Evolutionary conservation across 1,140 invertebrate genomes (phyloP), one percentile per base, ranked within the genome.

Genomic region (Papilio polytes): DNA sequence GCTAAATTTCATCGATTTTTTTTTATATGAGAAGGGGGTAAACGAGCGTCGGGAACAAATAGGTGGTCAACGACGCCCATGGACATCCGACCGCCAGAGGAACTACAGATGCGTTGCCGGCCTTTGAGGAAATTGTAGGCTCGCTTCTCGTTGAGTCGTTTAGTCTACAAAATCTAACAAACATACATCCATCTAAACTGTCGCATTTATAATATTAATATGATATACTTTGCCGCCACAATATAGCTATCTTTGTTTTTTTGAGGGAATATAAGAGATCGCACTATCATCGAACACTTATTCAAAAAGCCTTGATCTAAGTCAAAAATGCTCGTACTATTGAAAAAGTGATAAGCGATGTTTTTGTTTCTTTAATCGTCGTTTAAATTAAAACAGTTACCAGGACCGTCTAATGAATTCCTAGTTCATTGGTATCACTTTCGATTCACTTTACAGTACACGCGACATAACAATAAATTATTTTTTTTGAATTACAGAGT

Each of bases 371-470:
- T 53, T 53, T 53, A 15, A 53, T 53, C 15, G 15, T 6, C 0
- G 18, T 18, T n/a, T 56, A n/a, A 56, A 56, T 56, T 7, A n/a
- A 8, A 56, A 20, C 53, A 56, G 4, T 56, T 56, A 56, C 53
- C 18, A 56, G 53, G 53, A n/a, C 53, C 18, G 18, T 56, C 53
- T 56, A 56, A 66, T 66, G 36, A 31, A 66, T 66, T 66, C 22
- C 63, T 66, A 66, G 3, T 66, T 15, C 63, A 66, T 48, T 74
- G 9, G n/a, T 51, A 48, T 74, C 20, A 15, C 73, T 74, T 74
- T 74, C 73, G n/a, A 48, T 74, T 74, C 73, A 48, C 20, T 74
- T 74, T 10, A 48, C 44, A 51, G 26, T 26, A 46, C 72, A 74
- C 72, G 72, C 36, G 44, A 46, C 31, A n/a, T 18, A 4, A 72